Evolutionary conservation across 2,797 vertebrate species (phyloP).

Genomic region (Chromobotia macracanthus): DNA sequence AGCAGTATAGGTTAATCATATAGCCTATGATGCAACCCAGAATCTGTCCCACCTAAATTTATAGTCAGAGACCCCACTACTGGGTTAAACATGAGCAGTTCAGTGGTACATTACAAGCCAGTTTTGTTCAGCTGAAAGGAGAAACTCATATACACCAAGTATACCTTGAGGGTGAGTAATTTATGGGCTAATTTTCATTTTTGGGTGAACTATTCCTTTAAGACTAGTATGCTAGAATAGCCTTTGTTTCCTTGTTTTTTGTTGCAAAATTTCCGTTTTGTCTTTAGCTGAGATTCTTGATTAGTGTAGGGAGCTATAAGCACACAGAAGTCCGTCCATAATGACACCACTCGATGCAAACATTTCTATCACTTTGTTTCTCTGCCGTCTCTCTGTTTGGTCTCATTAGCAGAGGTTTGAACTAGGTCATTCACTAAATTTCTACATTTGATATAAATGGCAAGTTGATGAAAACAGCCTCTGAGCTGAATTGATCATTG

Average conservation of each 20-base stretch:
- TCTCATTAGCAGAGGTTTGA: constrained; percentile 45
- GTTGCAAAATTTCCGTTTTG: constrained; percentile 20
- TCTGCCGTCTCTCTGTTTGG: constrained; percentile 15
- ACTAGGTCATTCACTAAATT: constrained; percentile 40
- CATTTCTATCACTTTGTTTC: constrained; percentile 37
- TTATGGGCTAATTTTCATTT: no score
- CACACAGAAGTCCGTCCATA: constrained; percentile 12
- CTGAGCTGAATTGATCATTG: constrained; percentile 37
- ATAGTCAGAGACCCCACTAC: no score
- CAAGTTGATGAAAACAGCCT: constrained; percentile 42
- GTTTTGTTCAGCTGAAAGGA: no score
- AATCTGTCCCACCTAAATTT: no score
- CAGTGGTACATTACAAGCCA: no score
- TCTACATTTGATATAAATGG: constrained; percentile 42
- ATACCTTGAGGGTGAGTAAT: no score
- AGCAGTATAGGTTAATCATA: no score
- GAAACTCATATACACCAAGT: no score
- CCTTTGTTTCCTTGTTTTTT: constrained; percentile 30
- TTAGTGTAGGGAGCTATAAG: constrained; percentile 15
- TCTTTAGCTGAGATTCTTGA: constrained; percentile 28
- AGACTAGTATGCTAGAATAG: background rate
- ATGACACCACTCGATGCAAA: constrained; percentile 1
- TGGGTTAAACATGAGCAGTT: no score
- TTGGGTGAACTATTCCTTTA: constrained; percentile 21
- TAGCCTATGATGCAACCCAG: no score